These are phyloP conservation scores for Heliconius hewitsoni DNA, from an alignment of 1,140 invertebrate genomes.

Conservation along the genomic window DNA sequence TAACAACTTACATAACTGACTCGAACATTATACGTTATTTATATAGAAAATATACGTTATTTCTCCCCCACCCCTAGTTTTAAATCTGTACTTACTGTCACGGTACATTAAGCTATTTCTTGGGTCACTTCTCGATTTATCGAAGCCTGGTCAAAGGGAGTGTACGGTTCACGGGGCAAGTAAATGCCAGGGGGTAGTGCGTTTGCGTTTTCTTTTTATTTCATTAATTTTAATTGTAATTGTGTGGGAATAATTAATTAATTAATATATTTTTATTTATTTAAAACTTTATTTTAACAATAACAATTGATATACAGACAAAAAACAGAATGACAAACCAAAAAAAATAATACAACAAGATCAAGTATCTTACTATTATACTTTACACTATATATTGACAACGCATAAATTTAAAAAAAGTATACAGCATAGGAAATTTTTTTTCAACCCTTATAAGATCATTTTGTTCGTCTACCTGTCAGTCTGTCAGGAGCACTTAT, in stretches of 20 bases:
- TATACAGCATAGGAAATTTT: too few relatives aligned
- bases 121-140: constrained; percentile 26
- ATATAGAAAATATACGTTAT: neutral
- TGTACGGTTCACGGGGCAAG: constrained; percentile 16
- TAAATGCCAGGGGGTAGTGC: constrained; percentile 19
- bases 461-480: neutral
- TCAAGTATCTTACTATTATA: too few relatives aligned
- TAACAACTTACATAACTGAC: neutral
- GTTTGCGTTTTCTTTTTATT: neutral
- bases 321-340: too few relatives aligned
- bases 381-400: too few relatives aligned
- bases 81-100: constrained; percentile 11
- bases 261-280: too few relatives aligned
- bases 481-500: too few relatives aligned
- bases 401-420: too few relatives aligned
- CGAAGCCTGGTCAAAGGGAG: constrained; percentile 15
- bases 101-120: constrained; percentile 17
- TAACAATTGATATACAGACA: too few relatives aligned
- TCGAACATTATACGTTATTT: neutral
- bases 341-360: too few relatives aligned
- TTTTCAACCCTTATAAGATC: too few relatives aligned
- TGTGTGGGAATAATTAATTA: neutral
- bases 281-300: too few relatives aligned
- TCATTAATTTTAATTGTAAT: constrained; percentile 4
- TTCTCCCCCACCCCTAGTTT: neutral